Base-by-base conservation (phyloP, 2,888 invertebrate genomes). In the Lobophora halterata region DNA sequence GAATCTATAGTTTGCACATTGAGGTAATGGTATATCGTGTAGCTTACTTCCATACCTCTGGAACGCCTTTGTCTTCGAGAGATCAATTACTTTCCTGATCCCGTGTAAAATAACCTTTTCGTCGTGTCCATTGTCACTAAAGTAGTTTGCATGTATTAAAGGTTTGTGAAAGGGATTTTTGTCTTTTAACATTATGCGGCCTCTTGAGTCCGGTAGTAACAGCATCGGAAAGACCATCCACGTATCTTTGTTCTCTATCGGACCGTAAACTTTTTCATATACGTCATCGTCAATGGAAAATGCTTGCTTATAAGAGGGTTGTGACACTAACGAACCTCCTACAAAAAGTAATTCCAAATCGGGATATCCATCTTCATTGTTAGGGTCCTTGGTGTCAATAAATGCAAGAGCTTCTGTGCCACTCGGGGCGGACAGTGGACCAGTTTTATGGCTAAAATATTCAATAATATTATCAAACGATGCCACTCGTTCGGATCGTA, bases 141-240 rank as follows among this genome's bases (percentile, higher is more conserved):
- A 82, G 62, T 93, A 94, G 58, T 93, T 93, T 7, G 92, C 88
- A 46, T 90, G 76, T 29, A 94, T 90, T 26, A 89, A 54, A 0
- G 94, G 94, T 11, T 90, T 85, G 0, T 90, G 86, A n/a, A 88
- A 80, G 0, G 95, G 93, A 66, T 95, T 88, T 3, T 81, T 89
- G 7, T 90, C 89, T 51, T 79, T 88, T 5, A 95, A 77, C 46
- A 71, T 81, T 1, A 93, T 73, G 6, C 85, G 75, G 0, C 93
- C 93, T 33, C 80, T 78, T 23, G 93, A 93, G 57, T 89, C 83
- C 0, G 93, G 93, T 42, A 91, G 81, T 25, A 92, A 77, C 1
- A 93, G 65, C 51, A 91, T 90, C 0, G 91, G 91, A 58, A 90
- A 89, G 6, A 91, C 76, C 52, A 77, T 88, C 79, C 81, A 88